phyloP scores from a whole-genome alignment of 2,797 vertebrate species.

The Pseudomugil gertrudae region DNA sequence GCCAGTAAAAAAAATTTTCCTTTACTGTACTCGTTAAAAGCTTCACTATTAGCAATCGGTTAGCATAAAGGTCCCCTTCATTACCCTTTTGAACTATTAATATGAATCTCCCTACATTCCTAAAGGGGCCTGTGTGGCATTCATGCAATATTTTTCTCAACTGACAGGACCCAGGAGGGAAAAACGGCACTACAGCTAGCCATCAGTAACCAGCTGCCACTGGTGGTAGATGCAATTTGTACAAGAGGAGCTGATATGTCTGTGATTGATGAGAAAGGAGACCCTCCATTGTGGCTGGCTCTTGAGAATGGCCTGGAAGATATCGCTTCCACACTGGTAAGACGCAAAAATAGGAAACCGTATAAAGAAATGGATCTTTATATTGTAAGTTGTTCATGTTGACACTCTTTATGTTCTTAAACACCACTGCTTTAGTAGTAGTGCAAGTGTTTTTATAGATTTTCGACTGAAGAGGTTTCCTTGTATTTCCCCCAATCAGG shows the following conservation, averaged over 20 bases:
- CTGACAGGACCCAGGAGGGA: slow-evolving; percentile 91
- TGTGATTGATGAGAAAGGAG: slow-evolving; percentile 91
- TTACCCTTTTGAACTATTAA: too few species aligned
- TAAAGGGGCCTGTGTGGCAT: not conserved
- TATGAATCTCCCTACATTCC: not conserved
- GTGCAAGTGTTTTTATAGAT: not conserved
- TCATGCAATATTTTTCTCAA: not conserved
- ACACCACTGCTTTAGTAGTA: not conserved
- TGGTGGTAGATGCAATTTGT: slow-evolving; percentile 97
- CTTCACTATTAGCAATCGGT: not conserved
- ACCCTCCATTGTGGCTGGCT: slow-evolving; percentile 95
- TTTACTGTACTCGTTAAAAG: not conserved
- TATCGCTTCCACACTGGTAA: slow-evolving; percentile 97
- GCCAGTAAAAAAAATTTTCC: not conserved
- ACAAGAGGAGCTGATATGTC: slow-evolving; percentile 98
- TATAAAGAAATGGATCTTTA: not conserved
- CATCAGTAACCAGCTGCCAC: slow-evolving; percentile 94
- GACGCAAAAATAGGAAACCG: slow-evolving; percentile 21
- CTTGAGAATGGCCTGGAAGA: slow-evolving; percentile 91
- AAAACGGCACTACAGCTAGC: slow-evolving; percentile 95
- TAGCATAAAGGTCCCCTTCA: too few species aligned
- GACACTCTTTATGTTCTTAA: not conserved
- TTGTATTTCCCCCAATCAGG: slow-evolving; percentile 74
- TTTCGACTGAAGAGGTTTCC: not conserved
- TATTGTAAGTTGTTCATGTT: not conserved